Evolutionary conservation across 1,140 invertebrate genomes (phyloP).

Genomic region (Drosophila dunni): DNA sequence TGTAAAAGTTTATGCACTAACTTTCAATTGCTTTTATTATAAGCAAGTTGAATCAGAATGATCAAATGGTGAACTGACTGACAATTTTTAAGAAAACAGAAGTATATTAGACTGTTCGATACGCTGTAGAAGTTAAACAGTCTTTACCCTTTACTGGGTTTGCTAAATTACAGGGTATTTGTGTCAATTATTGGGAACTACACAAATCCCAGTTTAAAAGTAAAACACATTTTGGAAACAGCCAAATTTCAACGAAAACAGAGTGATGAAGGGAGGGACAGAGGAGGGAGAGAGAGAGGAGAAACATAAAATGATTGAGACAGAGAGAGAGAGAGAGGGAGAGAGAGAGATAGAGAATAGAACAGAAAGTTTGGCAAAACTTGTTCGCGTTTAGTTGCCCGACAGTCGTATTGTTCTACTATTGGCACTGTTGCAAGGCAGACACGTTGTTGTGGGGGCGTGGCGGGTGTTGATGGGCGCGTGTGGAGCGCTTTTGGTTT

Average conservation of each 20-base stretch:
- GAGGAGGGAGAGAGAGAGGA: neutral
- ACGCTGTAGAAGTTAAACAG: neutral
- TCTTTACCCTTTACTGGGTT: neutral
- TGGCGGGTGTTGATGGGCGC: neutral
- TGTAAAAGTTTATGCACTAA: too few species aligned
- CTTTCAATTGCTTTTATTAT: too few species aligned
- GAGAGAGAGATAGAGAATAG: neutral
- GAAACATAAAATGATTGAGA: neutral
- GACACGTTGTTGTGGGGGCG: too few species aligned
- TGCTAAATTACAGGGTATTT: neutral
- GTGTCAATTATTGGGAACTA: neutral
- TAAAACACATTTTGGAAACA: neutral
- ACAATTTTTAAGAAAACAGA: too few species aligned
- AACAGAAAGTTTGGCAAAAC: neutral
- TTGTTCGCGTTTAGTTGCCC: constrained; percentile 7
- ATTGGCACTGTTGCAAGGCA: constrained; percentile 10
- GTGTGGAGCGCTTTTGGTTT: constrained; percentile 1
- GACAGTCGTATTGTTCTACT: constrained; percentile 4
- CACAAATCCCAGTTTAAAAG: neutral
- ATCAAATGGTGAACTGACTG: too few species aligned
- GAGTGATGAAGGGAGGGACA: neutral
- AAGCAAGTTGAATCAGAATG: too few species aligned
- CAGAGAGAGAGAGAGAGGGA: neutral
- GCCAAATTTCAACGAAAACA: too few species aligned
- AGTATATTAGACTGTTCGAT: too few species aligned